Conservation (phyloP, 30 jellyfish, hydroid and myxozoan species). For the Chrysaora quinquecirrha region DNA sequence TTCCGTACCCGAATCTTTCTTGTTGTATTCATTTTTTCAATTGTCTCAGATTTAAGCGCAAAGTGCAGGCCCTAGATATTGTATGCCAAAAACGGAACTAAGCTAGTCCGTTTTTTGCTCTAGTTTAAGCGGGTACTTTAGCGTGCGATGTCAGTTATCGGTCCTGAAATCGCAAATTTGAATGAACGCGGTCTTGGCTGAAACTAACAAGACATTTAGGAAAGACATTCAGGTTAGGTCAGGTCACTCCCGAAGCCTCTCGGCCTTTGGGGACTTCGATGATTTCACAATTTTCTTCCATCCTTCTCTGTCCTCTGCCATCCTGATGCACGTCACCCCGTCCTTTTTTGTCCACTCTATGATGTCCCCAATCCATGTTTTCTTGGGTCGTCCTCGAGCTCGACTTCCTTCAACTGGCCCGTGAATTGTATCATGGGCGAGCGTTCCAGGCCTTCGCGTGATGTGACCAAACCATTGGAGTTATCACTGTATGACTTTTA, state of each 20-base stretch:
- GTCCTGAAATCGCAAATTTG: no score
- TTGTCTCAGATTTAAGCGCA: no score
- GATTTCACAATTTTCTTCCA: not conserved
- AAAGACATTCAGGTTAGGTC: conserved; percentile 3
- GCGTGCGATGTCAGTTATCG: no score
- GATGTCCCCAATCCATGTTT: conserved; percentile 7
- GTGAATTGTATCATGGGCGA: conserved; percentile 5
- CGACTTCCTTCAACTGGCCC: conserved; percentile 19
- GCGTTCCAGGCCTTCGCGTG: conserved; percentile 9
- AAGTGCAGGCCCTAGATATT: no score
- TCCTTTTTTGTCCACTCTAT: not conserved
- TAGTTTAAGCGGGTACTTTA: no score
- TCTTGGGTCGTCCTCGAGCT: not conserved
- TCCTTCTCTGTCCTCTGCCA: conserved; percentile 6
- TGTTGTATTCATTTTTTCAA: no score
- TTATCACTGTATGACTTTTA: no score
- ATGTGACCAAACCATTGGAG: conserved; percentile 32
- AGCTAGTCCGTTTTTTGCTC: no score
- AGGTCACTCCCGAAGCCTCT: not conserved
- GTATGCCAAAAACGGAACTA: no score
- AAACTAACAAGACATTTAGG: no score
- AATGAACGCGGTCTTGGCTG: no score
- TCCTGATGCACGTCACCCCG: conserved; percentile 12
- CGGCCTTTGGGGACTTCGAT: not conserved
- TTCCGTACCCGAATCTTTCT: no score